A percentile compares a stretch with the other conserved stretches of the same genome.
Conservation (phyloP, 2,888 invertebrate species). For the Cantharis flavilabris region DNA sequence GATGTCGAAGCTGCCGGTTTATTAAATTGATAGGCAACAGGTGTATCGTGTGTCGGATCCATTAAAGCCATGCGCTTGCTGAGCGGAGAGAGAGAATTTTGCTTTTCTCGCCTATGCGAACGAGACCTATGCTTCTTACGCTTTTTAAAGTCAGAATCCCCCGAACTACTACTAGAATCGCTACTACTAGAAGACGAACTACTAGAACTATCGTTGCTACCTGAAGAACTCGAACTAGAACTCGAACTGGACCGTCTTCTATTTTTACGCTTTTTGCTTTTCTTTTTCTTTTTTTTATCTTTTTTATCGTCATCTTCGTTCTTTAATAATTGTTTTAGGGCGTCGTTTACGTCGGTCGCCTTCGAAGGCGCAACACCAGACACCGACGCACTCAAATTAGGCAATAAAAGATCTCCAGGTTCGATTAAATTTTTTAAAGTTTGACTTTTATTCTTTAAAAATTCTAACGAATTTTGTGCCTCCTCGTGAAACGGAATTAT, state of each 20-base stretch:
- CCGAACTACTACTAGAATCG: constrained; percentile 71
- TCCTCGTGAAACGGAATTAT: constrained; percentile 88
- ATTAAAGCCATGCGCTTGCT: constrained; percentile 83
- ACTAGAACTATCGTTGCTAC: constrained; percentile 63
- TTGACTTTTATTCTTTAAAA: constrained; percentile 71
- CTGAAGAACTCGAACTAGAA: constrained; percentile 55
- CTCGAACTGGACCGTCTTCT: constrained; percentile 63
- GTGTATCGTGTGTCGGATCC: constrained; percentile 60
- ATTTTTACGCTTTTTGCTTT: constrained; percentile 66
- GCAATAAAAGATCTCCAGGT: constrained; percentile 65
- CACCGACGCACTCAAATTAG: constrained; percentile 62
- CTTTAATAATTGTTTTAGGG: constrained; percentile 66
- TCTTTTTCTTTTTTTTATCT: constrained; percentile 69
- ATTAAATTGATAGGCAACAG: constrained; percentile 70
- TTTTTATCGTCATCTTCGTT: constrained; percentile 60
- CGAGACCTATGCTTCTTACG: constrained; percentile 63
- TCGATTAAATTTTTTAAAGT: constrained; percentile 65
- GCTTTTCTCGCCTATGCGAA: constrained; percentile 62
- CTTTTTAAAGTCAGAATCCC: constrained; percentile 62
- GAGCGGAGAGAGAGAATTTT: constrained; percentile 77
- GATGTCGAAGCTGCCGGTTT: constrained; percentile 64
- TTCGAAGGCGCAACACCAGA: constrained; percentile 29
- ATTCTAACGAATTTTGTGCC: constrained; percentile 82
- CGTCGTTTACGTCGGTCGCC: constrained; percentile 67
- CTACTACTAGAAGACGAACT: constrained; percentile 59